These are phyloP conservation scores for Ptiloglossa arizonensis DNA, from an alignment of 1,140 invertebrate species.

Conservation along the genomic window DNA sequence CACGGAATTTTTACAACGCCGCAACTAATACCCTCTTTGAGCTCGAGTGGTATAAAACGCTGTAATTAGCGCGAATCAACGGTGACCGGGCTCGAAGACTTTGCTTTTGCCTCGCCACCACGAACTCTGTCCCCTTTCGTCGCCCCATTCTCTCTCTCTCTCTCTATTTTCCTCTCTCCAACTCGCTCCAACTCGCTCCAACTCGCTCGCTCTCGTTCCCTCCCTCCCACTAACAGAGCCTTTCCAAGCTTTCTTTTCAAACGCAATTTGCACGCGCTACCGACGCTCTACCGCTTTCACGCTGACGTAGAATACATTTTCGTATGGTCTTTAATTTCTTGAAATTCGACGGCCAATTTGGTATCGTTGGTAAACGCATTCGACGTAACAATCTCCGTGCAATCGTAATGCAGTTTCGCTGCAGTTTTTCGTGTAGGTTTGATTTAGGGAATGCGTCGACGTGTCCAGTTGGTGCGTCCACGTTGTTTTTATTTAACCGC, in stretches of 20 bases:
- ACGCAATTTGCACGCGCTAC: constrained; percentile 8
- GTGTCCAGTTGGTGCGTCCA: no score
- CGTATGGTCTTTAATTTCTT: neutral
- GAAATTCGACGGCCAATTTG: no score
- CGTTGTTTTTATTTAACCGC: no score
- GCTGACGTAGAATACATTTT: neutral
- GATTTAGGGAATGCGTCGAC: no score
- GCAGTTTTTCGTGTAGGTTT: no score
- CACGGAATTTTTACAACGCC: constrained; percentile 51
- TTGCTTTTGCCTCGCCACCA: constrained; percentile 25
- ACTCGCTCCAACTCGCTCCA: neutral
- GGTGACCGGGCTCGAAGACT: constrained; percentile 43
- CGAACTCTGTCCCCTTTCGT: neutral
- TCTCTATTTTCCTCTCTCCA: no score
- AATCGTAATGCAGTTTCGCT: no score
- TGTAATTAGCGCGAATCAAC: constrained; percentile 52
- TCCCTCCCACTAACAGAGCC: no score
- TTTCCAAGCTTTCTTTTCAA: constrained; percentile 20
- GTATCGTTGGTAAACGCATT: no score
- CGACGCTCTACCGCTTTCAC: neutral
- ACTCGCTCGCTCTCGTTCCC: neutral
- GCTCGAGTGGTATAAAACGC: constrained; percentile 50
- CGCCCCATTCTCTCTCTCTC: neutral
- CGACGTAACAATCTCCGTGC: no score
- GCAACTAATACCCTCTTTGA: constrained; percentile 47